Conservation (phyloP, 2,888 invertebrate species). For the Polymixis lichenea region DNA sequence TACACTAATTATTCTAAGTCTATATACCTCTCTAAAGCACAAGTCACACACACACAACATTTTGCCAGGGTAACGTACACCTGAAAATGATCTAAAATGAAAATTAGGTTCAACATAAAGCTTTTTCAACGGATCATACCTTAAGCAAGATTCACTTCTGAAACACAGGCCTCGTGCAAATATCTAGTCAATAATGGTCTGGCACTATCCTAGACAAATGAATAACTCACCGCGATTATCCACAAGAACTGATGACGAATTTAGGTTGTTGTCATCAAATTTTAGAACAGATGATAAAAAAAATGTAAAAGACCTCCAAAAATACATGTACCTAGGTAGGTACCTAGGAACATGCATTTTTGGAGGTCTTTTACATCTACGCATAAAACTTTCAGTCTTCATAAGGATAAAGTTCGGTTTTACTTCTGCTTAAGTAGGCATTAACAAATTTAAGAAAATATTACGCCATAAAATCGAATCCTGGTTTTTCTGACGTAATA, state of each 20-base stretch:
- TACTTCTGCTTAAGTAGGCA: not conserved
- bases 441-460: not conserved
- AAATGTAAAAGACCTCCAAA: not conserved
- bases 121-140: too few species aligned
- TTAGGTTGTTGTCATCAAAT: not conserved
- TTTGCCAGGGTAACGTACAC: too few species aligned
- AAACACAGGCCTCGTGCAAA: not conserved
- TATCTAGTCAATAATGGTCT: not conserved
- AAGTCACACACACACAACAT: too few species aligned
- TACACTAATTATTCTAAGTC: too few species aligned
- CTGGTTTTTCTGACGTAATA: conserved; percentile 1
- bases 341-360: too few species aligned
- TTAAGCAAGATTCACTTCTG: not conserved
- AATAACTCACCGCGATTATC: not conserved
- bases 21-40: too few species aligned
- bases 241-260: not conserved
- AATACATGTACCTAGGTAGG: not conserved
- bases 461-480: not conserved
- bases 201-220: conserved; percentile 2
- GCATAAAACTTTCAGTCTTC: not conserved
- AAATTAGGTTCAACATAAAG: too few species aligned
- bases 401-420: not conserved
- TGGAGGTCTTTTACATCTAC: too few species aligned
- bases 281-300: not conserved
- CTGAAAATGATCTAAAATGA: too few species aligned